A percentile compares a stretch with the other conserved stretches of the same genome.
Evolutionary conservation across 2,888 invertebrate species (phyloP).

Genomic region (Dorcus hopei): DNA sequence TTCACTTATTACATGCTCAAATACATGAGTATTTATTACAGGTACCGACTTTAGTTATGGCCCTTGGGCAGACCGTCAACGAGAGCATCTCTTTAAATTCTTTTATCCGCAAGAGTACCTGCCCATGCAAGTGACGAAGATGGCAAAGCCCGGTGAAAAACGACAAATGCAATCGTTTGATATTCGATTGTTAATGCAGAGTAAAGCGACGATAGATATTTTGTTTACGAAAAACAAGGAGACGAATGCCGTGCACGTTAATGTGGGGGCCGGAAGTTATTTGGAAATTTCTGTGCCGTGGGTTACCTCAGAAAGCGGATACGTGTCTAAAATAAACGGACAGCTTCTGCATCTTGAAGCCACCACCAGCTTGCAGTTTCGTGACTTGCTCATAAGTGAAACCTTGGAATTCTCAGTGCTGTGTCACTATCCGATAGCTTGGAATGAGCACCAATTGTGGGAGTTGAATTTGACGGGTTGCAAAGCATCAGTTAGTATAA

Average conservation of each 20-base stretch:
- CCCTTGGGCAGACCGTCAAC: slow-evolving; percentile 97
- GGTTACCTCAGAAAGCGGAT: slow-evolving; percentile 85
- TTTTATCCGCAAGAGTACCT: slow-evolving; percentile 91
- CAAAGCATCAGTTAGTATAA: slow-evolving; percentile 88
- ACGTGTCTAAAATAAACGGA: slow-evolving; percentile 86
- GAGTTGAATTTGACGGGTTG: slow-evolving; percentile 86
- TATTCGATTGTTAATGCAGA: slow-evolving; percentile 83
- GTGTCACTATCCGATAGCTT: slow-evolving; percentile 86
- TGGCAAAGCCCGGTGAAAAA: slow-evolving; percentile 82
- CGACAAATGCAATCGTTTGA: slow-evolving; percentile 90
- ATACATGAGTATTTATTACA: slow-evolving; percentile 12
- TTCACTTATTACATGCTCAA: background rate
- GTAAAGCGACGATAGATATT: slow-evolving; percentile 93
- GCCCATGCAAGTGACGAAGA: slow-evolving; percentile 73
- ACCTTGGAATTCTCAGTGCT: slow-evolving; percentile 88
- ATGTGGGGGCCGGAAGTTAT: slow-evolving; percentile 92
- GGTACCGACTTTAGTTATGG: slow-evolving; percentile 94
- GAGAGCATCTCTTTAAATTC: slow-evolving; percentile 91
- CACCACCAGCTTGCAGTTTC: slow-evolving; percentile 89
- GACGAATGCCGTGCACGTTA: slow-evolving; percentile 95
- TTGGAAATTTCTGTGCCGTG: slow-evolving; percentile 95
- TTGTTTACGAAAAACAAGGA: slow-evolving; percentile 93
- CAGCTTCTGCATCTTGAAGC: slow-evolving; percentile 92
- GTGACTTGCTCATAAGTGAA: slow-evolving; percentile 91
- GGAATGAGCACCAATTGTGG: slow-evolving; percentile 98